Evolutionary conservation across 1,140 invertebrate species (phyloP).

Genomic region (Drosophila dunni): DNA sequence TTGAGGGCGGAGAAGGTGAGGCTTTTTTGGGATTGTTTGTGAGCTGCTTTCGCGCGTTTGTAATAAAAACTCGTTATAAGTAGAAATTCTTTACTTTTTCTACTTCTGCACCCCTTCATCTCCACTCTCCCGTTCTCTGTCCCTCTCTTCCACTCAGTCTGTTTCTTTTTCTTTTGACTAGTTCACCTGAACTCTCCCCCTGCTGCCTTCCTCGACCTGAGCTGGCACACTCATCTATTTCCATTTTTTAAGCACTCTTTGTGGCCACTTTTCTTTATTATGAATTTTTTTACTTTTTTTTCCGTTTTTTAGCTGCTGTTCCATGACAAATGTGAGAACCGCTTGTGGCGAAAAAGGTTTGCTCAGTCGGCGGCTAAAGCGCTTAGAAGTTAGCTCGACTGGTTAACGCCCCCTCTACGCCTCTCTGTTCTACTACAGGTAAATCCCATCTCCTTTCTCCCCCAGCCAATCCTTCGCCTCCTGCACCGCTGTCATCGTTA

Average conservation of each 20-base stretch:
- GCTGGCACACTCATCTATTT: conserved; percentile 60
- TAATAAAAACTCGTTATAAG: conserved; percentile 83
- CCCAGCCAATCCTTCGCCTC: conserved; percentile 31
- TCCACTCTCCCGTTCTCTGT: not conserved
- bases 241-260: conserved; percentile 78
- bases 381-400: conserved; percentile 62
- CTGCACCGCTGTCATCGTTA: conserved; percentile 9
- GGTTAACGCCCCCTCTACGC: conserved; percentile 59
- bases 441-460: conserved; percentile 40
- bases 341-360: conserved; percentile 60
- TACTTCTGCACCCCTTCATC: not conserved
- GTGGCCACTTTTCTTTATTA: conserved; percentile 81
- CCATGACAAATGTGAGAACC: conserved; percentile 80
- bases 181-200: conserved; percentile 41
- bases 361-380: conserved; percentile 50
- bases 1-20: too few relatives aligned
- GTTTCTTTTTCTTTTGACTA: conserved; percentile 45
- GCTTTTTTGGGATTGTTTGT: conserved; percentile 55
- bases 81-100: conserved; percentile 71
- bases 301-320: conserved; percentile 24
- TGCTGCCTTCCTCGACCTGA: not conserved
- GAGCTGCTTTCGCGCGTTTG: conserved; percentile 74
- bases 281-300: conserved; percentile 47
- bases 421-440: conserved; percentile 7
- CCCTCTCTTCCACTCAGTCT: not conserved